These are phyloP conservation scores for Calliphora vicina DNA, from an alignment of 1,140 invertebrate genomes.

Conservation along the genomic window DNA sequence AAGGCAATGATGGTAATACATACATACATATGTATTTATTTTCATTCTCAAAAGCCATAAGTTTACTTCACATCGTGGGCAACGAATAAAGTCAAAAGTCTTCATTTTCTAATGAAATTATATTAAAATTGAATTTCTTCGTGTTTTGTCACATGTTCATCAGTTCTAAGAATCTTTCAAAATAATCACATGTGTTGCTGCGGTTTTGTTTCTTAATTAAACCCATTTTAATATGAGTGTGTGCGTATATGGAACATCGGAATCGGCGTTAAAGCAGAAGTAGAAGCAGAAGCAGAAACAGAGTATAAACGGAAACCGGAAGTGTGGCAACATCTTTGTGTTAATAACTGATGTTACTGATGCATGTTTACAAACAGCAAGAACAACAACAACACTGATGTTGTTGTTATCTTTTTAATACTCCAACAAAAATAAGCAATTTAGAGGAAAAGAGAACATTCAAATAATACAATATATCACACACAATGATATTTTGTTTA, in stretches of 20 bases:
- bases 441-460: neutral
- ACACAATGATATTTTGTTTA: neutral
- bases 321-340: constrained; percentile 16
- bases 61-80: too few species aligned
- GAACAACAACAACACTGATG: neutral
- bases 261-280: too few species aligned
- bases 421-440: neutral
- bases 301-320: constrained; percentile 19
- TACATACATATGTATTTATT: too few species aligned
- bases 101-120: neutral
- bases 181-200: neutral
- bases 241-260: too few species aligned
- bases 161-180: neutral
- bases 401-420: neutral
- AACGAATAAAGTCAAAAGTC: too few species aligned
- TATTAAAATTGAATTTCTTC: neutral
- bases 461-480: neutral
- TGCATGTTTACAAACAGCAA: neutral
- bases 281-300: too few species aligned
- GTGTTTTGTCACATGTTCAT: neutral
- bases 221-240: too few species aligned
- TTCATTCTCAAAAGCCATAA: too few species aligned
- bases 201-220: too few species aligned
- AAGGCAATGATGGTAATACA: too few species aligned
- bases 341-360: constrained; percentile 6